Percentiles rank a stretch among this genome's conserved stretches.
Evolutionary conservation across 2,888 invertebrate genomes (phyloP).

Genomic region (Dicyrtoma fusca): DNA sequence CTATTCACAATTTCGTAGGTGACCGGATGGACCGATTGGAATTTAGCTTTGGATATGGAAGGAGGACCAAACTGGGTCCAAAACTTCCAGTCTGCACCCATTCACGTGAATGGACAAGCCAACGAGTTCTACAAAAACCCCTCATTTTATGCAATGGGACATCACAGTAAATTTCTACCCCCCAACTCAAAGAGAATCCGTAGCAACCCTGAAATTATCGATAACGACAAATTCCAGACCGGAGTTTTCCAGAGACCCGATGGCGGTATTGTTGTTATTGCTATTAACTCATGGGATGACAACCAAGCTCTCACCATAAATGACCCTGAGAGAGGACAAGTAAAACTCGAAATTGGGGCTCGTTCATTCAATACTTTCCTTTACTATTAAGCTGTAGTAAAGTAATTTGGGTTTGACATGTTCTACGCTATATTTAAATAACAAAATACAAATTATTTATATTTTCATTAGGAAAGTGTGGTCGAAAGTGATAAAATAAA

Average conservation of each 20-base stretch:
- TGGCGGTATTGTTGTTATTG: slow-evolving; percentile 45
- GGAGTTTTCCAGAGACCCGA: slow-evolving; percentile 49
- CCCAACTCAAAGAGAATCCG: slow-evolving; percentile 64
- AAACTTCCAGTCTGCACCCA: slow-evolving; percentile 80
- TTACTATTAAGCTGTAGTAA: slow-evolving; percentile 39
- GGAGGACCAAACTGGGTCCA: slow-evolving; percentile 82
- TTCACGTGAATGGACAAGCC: slow-evolving; percentile 66
- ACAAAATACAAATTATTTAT: no score
- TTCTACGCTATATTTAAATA: no score
- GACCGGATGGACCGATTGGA: slow-evolving; percentile 90
- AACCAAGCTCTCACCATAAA: slow-evolving; percentile 43
- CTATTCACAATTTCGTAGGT: not conserved
- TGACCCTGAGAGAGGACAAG: slow-evolving; percentile 39
- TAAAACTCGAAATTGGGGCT: slow-evolving; percentile 45
- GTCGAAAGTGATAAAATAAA: no score
- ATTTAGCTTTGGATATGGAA: slow-evolving; percentile 71
- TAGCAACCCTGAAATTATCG: slow-evolving; percentile 34
- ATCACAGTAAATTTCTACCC: slow-evolving; percentile 71
- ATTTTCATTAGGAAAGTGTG: no score
- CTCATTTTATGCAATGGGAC: slow-evolving; percentile 74
- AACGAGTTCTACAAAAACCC: slow-evolving; percentile 87
- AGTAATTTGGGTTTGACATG: no score
- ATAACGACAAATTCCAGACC: slow-evolving; percentile 36
- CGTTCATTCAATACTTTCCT: slow-evolving; percentile 49
- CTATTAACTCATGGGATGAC: slow-evolving; percentile 42